Evolutionary conservation across 1,140 invertebrate species (phyloP).

Genomic region (Danaus melanippus): DNA sequence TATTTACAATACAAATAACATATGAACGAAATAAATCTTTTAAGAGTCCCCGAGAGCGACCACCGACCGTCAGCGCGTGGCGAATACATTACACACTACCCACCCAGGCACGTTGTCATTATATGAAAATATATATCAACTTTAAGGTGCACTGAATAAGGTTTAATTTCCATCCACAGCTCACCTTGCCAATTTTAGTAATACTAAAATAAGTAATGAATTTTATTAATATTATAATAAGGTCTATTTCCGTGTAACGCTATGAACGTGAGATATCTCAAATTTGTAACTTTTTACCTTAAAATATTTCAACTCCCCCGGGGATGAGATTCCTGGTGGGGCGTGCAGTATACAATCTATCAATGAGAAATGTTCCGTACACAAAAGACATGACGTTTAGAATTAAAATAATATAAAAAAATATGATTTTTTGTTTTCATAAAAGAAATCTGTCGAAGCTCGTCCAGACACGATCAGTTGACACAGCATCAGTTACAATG

Average conservation of each 20-base stretch:
- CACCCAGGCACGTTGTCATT: neutral
- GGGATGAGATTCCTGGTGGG: constrained; percentile 14
- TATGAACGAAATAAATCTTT: constrained; percentile 1
- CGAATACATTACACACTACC: constrained; percentile 15
- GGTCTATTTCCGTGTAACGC: no score
- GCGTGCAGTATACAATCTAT: constrained; percentile 8
- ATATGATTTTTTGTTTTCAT: no score
- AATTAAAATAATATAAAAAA: neutral
- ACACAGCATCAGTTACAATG: no score
- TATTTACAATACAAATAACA: neutral
- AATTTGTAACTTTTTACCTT: neutral
- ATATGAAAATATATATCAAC: no score
- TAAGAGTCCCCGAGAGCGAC: constrained; percentile 9
- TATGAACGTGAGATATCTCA: no score
- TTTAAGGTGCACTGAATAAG: no score
- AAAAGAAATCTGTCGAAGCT: no score
- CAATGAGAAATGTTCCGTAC: constrained; percentile 13
- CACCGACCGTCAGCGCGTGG: constrained; percentile 27
- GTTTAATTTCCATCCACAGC: no score
- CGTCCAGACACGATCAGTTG: no score
- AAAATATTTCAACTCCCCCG: constrained; percentile 22
- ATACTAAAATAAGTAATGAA: constrained; percentile 1
- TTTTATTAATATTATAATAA: no score
- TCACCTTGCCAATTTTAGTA: no score
- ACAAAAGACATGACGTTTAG: constrained; percentile 11